Evolutionary conservation across 2,797 vertebrate genomes (phyloP).

Genomic region (Anguilla megastoma): DNA sequence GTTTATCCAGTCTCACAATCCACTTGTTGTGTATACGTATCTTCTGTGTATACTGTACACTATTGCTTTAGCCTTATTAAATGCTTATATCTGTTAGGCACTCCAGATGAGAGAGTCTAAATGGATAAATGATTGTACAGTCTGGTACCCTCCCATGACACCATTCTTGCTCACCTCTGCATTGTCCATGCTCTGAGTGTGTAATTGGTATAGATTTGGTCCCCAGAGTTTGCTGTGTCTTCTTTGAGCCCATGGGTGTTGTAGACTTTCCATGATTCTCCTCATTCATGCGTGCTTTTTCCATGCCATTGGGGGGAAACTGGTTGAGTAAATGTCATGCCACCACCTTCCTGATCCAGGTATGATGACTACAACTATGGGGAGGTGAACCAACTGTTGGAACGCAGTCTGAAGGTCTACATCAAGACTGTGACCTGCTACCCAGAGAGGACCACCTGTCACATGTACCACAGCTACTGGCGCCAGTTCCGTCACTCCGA

Average conservation of each 20-base stretch:
- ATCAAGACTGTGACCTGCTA: conserved; percentile 85
- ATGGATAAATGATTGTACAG: background rate
- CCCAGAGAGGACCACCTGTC: conserved; percentile 80
- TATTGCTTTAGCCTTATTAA: no score
- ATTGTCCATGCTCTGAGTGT: background rate
- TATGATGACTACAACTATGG: conserved; percentile 85
- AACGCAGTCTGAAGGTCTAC: conserved; percentile 83
- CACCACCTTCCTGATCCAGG: conserved; percentile 56
- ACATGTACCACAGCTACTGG: conserved; percentile 84
- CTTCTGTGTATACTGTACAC: no score
- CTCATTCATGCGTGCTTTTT: background rate
- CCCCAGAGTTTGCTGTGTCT: background rate
- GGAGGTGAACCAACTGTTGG: conserved; percentile 83
- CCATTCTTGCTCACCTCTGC: background rate
- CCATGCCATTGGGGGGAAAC: background rate
- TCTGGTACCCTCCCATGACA: background rate
- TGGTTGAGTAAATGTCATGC: background rate
- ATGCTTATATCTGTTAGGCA: no score
- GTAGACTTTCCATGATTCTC: background rate
- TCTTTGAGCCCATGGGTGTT: background rate
- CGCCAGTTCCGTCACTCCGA: conserved; percentile 84
- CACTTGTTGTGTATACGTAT: background rate
- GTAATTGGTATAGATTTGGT: background rate
- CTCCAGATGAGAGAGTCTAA: no score
- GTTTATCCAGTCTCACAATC: background rate